These are phyloP conservation scores for Rhagoletis pomonella DNA, from an alignment of 1,140 invertebrate genomes.

Conservation along the genomic window DNA sequence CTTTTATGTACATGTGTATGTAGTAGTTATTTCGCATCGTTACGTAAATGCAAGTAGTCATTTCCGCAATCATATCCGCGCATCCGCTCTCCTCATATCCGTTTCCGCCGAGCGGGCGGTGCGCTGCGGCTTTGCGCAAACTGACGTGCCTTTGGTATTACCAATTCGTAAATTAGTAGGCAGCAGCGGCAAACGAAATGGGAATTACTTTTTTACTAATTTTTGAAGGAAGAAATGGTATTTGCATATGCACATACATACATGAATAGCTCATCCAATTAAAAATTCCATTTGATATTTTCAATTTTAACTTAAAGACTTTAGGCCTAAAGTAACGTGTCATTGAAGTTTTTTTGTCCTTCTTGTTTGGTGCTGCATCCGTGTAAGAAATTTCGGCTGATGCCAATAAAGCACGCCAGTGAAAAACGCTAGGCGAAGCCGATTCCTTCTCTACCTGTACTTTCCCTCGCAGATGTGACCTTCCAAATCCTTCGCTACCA, in stretches of 20 bases:
- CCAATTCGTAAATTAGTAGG: conserved; percentile 9
- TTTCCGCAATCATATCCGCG: conserved; percentile 45
- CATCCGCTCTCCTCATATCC: conserved; percentile 23
- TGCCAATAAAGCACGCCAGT: too few relatives aligned
- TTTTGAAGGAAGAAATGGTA: too few relatives aligned
- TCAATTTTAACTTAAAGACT: too few relatives aligned
- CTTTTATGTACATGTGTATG: neutral
- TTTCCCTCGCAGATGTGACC: too few relatives aligned
- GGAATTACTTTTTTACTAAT: neutral
- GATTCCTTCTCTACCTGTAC: too few relatives aligned
- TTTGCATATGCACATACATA: neutral
- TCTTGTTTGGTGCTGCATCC: too few relatives aligned
- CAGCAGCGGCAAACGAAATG: neutral
- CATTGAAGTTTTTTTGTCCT: too few relatives aligned
- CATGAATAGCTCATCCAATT: neutral
- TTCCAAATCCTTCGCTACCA: too few relatives aligned
- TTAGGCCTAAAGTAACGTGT: too few relatives aligned
- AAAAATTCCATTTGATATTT: too few relatives aligned
- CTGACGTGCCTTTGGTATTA: neutral
- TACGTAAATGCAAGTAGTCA: neutral
- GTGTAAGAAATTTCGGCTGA: too few relatives aligned
- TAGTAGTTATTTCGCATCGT: conserved; percentile 4
- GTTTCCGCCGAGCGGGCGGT: neutral
- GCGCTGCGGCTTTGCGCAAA: neutral
- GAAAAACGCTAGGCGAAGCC: too few relatives aligned